These are phyloP conservation scores for Acanthococcus lagerstroemiae DNA, from an alignment of 2,888 invertebrate genomes.

Conservation along the genomic window DNA sequence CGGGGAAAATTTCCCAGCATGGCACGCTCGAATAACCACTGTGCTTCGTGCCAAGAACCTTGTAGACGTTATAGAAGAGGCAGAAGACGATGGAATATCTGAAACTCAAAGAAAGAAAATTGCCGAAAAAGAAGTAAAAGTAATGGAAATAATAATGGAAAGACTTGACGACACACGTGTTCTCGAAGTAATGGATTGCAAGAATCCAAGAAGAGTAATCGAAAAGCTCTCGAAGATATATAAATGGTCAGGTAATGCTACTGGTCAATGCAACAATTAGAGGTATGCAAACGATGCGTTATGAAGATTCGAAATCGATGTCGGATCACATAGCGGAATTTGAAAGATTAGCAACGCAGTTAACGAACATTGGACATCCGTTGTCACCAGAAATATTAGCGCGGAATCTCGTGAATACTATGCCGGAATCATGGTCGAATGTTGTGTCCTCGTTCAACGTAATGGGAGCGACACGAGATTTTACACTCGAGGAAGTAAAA, in stretches of 20 bases:
- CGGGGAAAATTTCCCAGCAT: not conserved
- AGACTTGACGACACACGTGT: not conserved
- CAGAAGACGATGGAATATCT: not conserved
- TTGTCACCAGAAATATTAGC: not conserved
- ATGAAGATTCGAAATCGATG: not conserved
- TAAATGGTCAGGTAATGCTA: not conserved
- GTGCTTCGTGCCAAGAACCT: not conserved
- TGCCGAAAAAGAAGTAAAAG: not conserved
- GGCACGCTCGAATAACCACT: not conserved
- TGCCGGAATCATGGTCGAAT: not conserved
- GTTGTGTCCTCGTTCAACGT: not conserved
- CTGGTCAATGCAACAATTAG: not conserved
- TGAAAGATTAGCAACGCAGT: not conserved
- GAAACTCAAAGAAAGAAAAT: not conserved
- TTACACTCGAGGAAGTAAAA: not conserved
- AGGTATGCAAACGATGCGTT: not conserved
- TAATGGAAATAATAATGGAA: not conserved
- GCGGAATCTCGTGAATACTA: not conserved
- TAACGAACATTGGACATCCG: not conserved
- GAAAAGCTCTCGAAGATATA: not conserved
- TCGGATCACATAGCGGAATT: not conserved
- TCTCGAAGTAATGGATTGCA: not conserved
- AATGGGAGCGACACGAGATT: not conserved
- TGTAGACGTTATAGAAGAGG: not conserved
- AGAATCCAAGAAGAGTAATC: not conserved